Evolutionary conservation across 1,140 invertebrate species (phyloP).

Genomic region (Trichoplusia ni): DNA sequence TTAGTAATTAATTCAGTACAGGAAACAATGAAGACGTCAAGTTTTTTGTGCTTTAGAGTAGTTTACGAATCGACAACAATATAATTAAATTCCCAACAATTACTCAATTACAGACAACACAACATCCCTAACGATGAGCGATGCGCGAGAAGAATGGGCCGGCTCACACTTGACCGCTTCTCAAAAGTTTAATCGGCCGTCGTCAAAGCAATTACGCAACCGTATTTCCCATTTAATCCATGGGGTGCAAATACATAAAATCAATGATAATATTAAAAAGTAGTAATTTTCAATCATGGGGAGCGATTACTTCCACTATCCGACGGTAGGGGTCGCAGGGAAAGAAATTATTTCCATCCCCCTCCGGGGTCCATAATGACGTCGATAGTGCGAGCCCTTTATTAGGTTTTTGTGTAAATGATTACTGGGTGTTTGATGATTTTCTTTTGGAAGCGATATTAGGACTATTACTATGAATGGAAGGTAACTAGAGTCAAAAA

Average conservation of each 20-base stretch:
- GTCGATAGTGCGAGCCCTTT: constrained; percentile 7
- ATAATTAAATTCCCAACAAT: too few relatives aligned
- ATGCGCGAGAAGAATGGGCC: not conserved
- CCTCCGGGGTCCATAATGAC: constrained; percentile 23
- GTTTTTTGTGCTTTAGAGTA: too few relatives aligned
- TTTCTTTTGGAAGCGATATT: constrained; percentile 5
- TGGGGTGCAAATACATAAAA: constrained; percentile 1
- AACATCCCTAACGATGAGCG: constrained; percentile 11
- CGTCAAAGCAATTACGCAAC: constrained; percentile 12
- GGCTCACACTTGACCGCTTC: not conserved
- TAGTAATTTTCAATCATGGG: constrained; percentile 35
- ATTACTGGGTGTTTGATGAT: constrained; percentile 12
- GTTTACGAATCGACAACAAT: too few relatives aligned
- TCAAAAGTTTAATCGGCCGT: constrained; percentile 12
- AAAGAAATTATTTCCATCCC: constrained; percentile 18
- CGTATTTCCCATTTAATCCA: constrained; percentile 5
- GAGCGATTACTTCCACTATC: constrained; percentile 30
- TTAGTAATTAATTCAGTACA: too few relatives aligned
- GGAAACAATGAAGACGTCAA: too few relatives aligned
- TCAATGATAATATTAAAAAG: constrained; percentile 24
- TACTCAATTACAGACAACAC: constrained; percentile 6
- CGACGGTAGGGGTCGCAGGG: not conserved
- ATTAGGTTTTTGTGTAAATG: constrained; percentile 29
- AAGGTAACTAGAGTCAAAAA: not conserved
- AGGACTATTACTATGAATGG: not conserved